These are phyloP conservation scores for Dolichopus griseipennis DNA, from an alignment of 2,888 invertebrate genomes.

Conservation along the genomic window DNA sequence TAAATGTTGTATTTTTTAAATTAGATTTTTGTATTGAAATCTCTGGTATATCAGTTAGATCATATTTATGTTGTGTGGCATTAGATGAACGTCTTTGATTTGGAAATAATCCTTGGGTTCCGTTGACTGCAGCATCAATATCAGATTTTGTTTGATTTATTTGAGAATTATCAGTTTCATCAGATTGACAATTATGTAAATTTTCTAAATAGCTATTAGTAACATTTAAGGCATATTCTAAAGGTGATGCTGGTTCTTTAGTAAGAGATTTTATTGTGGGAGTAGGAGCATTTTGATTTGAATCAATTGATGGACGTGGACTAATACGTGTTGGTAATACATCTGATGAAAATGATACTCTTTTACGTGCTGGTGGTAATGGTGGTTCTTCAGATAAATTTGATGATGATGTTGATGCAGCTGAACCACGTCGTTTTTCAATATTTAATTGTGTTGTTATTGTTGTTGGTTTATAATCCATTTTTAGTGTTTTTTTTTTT, in stretches of 20 bases:
- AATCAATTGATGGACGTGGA: not conserved
- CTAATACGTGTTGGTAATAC: conserved; percentile 29
- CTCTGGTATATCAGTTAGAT: not conserved
- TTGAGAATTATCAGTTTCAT: conserved; percentile 2
- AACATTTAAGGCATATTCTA: conserved; percentile 35
- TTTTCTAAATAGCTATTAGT: conserved; percentile 38
- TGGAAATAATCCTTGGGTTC: not conserved
- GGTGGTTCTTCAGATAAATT: conserved; percentile 36
- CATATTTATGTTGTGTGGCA: not conserved
- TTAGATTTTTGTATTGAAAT: not conserved
- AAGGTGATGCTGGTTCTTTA: conserved; percentile 17
- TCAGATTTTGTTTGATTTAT: not conserved
- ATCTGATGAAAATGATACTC: conserved; percentile 41
- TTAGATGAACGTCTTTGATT: conserved; percentile 11
- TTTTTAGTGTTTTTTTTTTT: not conserved
- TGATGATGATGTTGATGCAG: conserved; percentile 34
- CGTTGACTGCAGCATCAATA: too few species aligned
- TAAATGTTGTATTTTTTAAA: not conserved
- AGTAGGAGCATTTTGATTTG: conserved; percentile 10
- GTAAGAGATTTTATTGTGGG: conserved; percentile 7
- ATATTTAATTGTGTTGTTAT: not conserved
- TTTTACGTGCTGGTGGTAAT: conserved; percentile 37
- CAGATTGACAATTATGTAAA: conserved; percentile 28
- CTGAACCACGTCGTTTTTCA: not conserved
- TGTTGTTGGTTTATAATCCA: not conserved